A percentile compares a stretch with the other conserved stretches of the same genome.
Evolutionary conservation across 1,140 invertebrate genomes (phyloP).

Genomic region (Micrasema longulum): DNA sequence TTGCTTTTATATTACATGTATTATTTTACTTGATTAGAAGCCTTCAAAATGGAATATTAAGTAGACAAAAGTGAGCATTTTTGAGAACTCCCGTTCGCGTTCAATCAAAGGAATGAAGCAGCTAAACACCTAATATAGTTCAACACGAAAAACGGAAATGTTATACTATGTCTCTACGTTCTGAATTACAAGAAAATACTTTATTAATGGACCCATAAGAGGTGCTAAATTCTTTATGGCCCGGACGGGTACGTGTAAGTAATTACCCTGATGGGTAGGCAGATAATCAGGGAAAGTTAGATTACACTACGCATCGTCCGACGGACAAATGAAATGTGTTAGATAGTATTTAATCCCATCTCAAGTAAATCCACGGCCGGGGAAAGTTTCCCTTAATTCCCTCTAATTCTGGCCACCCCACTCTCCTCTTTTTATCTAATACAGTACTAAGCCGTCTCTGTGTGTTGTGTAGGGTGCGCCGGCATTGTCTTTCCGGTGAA

Average conservation of each 20-base stretch:
- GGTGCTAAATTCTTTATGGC: constrained; percentile 11
- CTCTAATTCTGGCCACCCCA: constrained; percentile 25
- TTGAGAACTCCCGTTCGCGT: too few relatives aligned
- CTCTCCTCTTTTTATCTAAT: constrained; percentile 13
- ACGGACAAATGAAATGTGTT: constrained; percentile 39
- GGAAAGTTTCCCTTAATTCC: constrained; percentile 37
- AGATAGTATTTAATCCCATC: constrained; percentile 37
- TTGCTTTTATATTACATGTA: too few relatives aligned
- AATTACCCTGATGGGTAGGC: constrained; percentile 20
- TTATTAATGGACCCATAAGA: not conserved
- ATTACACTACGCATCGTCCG: constrained; percentile 30
- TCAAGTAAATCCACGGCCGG: constrained; percentile 32
- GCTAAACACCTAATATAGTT: too few relatives aligned
- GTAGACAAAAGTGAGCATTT: too few relatives aligned
- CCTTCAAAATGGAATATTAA: too few relatives aligned
- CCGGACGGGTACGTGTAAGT: constrained; percentile 13
- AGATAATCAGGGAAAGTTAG: constrained; percentile 34
- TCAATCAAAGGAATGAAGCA: too few relatives aligned
- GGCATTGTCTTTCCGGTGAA: not conserved
- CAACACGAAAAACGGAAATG: too few relatives aligned
- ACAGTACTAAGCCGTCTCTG: constrained; percentile 17
- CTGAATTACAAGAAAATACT: not conserved
- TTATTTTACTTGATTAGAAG: too few relatives aligned
- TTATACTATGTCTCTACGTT: too few relatives aligned
- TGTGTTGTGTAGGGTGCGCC: constrained; percentile 7